A percentile compares a stretch with the other conserved stretches of the same genome.
phyloP scores from a whole-genome alignment of 2,888 invertebrate genomes.

The Alloplasta piceator region DNA sequence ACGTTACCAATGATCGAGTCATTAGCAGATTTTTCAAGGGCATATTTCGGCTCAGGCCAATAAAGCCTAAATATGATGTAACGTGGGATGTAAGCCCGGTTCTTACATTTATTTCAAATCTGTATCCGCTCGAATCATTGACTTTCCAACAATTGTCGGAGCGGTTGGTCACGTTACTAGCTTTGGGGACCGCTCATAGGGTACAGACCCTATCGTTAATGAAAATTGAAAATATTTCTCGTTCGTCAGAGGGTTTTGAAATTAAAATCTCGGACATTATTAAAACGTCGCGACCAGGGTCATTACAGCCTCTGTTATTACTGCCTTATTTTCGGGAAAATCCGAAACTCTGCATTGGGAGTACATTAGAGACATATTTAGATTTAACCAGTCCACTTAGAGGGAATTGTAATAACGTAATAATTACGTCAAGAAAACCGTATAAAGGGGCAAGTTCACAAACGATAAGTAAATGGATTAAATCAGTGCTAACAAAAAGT shows the following conservation, averaged over 20 bases:
- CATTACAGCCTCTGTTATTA: slow-evolving; percentile 30
- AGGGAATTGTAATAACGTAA: slow-evolving; percentile 10
- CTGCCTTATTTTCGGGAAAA: slow-evolving; percentile 41
- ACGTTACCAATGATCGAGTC: slow-evolving; percentile 23
- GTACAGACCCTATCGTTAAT: slow-evolving; percentile 56
- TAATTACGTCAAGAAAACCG: slow-evolving; percentile 40
- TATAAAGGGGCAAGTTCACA: slow-evolving; percentile 38
- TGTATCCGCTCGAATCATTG: slow-evolving; percentile 43
- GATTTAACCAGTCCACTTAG: slow-evolving; percentile 28
- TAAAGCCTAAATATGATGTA: slow-evolving; percentile 38
- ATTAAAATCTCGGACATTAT: slow-evolving; percentile 53
- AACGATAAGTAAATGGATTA: slow-evolving; percentile 51
- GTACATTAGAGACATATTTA: slow-evolving; percentile 18
- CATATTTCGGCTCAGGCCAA: slow-evolving; percentile 49
- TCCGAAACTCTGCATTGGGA: slow-evolving; percentile 32
- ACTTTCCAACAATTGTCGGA: slow-evolving; percentile 45
- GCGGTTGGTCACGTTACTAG: slow-evolving; percentile 49
- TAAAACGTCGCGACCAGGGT: slow-evolving; percentile 42
- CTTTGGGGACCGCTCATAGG: slow-evolving; percentile 54
- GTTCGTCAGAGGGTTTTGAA: slow-evolving; percentile 27
- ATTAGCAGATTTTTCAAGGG: slow-evolving; percentile 60
- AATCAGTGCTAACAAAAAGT: slow-evolving; percentile 47
- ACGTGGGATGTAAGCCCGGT: slow-evolving; percentile 52
- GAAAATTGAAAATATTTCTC: slow-evolving; percentile 52
- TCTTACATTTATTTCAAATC: slow-evolving; percentile 21